A percentile compares a stretch with the other conserved stretches of the same genome.
phyloP scores from a whole-genome alignment of 2,113 vertebrate genomes.

The Hemiprocne comata region DNA sequence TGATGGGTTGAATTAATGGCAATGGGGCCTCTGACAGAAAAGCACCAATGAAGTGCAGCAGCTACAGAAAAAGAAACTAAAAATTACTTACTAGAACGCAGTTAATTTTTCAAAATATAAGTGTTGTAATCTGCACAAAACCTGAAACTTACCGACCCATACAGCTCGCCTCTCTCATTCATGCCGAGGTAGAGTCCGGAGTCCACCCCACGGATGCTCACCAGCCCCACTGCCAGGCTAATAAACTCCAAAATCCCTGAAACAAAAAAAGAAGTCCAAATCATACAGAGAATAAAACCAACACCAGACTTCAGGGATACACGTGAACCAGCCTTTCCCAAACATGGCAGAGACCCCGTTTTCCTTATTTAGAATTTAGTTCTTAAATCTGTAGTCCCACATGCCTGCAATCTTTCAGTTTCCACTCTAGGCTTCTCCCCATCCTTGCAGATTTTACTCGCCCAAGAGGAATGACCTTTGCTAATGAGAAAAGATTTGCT shows the following conservation, averaged over 20 bases:
- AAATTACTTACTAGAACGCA: neutral
- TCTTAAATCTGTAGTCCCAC: neutral
- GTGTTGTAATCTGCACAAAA: neutral
- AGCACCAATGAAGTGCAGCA: neutral
- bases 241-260: slow-evolving; percentile 98
- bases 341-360: neutral
- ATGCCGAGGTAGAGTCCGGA: slow-evolving; percentile 97
- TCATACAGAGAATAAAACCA: neutral
- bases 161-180: slow-evolving; percentile 97
- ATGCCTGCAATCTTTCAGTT: accelerated
- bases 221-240: slow-evolving; percentile 97
- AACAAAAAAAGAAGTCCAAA: slow-evolving; percentile 16
- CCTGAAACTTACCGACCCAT: slow-evolving; percentile 93
- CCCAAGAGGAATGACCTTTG: neutral
- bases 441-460: neutral
- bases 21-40: neutral
- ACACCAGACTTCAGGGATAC: neutral
- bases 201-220: slow-evolving; percentile 98
- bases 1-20: neutral
- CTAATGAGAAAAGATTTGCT: neutral
- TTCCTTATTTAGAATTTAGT: neutral
- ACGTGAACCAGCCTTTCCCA: neutral
- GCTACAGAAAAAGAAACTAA: neutral
- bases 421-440: neutral
- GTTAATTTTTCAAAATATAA: neutral